Percentiles rank a stretch among this genome's conserved stretches.
These are phyloP conservation scores for Globicephala melas DNA, from an alignment of 2,113 vertebrate species.

Conservation along the genomic window DNA sequence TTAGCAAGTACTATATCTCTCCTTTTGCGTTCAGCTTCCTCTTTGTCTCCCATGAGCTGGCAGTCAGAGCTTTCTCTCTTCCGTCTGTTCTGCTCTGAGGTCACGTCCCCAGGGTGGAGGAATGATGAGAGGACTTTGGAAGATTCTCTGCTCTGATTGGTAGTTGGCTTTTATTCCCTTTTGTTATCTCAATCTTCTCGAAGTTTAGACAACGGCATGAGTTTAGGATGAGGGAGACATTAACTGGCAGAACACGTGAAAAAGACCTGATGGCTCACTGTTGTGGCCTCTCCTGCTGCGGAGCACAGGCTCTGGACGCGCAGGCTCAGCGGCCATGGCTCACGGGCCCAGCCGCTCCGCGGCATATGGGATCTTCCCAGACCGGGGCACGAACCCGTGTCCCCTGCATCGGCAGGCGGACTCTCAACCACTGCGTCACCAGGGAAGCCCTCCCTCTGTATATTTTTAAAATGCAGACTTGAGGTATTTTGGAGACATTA, in stretches of 20 bases:
- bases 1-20: background rate
- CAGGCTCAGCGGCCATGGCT: no score
- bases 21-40: background rate
- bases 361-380: no score
- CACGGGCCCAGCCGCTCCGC: no score
- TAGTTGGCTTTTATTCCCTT: background rate
- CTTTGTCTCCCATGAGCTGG: background rate
- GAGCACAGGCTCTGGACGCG: no score
- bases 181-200: background rate
- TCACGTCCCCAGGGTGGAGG: background rate
- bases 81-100: background rate
- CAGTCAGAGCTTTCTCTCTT: background rate
- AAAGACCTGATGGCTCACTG: background rate
- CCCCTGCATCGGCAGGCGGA: no score
- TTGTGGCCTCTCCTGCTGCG: no score
- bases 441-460: background rate
- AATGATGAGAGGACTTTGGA: background rate
- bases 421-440: no score
- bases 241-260: background rate
- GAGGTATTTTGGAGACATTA: background rate
- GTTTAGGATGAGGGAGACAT: background rate
- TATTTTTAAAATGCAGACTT: background rate
- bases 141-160: background rate
- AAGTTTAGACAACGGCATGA: background rate
- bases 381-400: no score